A percentile compares a stretch with the other conserved stretches of the same genome.
Evolutionary conservation across 2,888 invertebrate species (phyloP).

Genomic region (Oasisia sp.): DNA sequence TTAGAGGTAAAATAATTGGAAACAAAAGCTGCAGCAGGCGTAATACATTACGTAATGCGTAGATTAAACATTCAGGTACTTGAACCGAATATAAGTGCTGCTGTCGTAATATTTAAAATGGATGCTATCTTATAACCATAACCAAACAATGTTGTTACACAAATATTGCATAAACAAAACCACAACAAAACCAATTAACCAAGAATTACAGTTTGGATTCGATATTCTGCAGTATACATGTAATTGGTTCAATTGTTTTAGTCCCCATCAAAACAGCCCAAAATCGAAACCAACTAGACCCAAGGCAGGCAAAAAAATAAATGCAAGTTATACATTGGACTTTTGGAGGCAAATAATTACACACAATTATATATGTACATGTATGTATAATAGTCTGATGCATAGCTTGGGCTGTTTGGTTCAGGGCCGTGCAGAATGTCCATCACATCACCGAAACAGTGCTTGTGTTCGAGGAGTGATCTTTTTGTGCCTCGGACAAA

Average conservation of each 20-base stretch:
- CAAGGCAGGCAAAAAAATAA: not conserved
- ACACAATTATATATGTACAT: not conserved
- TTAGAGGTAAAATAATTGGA: not conserved
- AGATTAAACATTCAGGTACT: not conserved
- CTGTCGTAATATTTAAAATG: not conserved
- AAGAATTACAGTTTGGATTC: not conserved
- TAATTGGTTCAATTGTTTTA: not conserved
- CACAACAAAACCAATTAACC: conserved; percentile 1
- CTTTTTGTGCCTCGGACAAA: not conserved
- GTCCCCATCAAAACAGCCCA: not conserved
- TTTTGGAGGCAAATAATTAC: no score
- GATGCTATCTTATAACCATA: not conserved
- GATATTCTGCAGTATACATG: not conserved
- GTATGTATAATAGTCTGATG: not conserved
- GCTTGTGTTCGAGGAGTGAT: not conserved
- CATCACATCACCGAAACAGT: not conserved
- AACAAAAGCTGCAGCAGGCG: not conserved
- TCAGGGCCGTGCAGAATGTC: not conserved
- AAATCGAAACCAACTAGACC: not conserved
- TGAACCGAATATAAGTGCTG: not conserved
- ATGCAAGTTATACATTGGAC: not conserved
- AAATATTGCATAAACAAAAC: not conserved
- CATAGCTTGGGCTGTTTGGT: not conserved
- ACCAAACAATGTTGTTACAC: not conserved
- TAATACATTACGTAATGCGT: not conserved